phyloP scores from a whole-genome alignment of 2,797 vertebrate genomes.

The Sebastes minor region DNA sequence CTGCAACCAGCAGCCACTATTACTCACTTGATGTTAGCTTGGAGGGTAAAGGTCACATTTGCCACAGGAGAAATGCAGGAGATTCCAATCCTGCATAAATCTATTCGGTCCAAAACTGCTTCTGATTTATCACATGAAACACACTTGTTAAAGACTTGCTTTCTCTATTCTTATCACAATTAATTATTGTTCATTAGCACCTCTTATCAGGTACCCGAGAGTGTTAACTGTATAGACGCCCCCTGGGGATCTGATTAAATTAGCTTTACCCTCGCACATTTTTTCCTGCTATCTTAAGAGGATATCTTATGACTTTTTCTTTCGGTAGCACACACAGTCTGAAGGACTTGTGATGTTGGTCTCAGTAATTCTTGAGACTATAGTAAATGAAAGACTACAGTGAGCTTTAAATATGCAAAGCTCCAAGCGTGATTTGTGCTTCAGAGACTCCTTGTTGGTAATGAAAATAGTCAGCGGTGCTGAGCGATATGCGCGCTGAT shows the following conservation, averaged over 20 bases:
- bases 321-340: neutral
- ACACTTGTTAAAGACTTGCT: neutral
- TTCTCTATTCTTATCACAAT: slow-evolving; percentile 25
- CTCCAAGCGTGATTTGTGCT: slow-evolving; percentile 35
- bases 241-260: slow-evolving; percentile 36
- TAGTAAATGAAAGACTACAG: slow-evolving; percentile 11
- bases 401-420: slow-evolving; percentile 38
- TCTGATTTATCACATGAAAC: slow-evolving; percentile 12
- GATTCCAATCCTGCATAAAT: neutral
- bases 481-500: slow-evolving; percentile 41
- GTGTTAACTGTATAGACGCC: slow-evolving; percentile 12
- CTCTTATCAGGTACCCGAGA: slow-evolving; percentile 8
- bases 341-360: neutral
- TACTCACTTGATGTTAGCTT: slow-evolving; percentile 2
- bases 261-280: slow-evolving; percentile 9
- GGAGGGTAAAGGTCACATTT: slow-evolving; percentile 18
- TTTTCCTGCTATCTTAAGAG: slow-evolving; percentile 9
- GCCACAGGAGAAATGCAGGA: neutral
- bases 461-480: slow-evolving; percentile 37
- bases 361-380: slow-evolving; percentile 3
- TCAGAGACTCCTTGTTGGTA: slow-evolving; percentile 27
- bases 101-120: neutral
- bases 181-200: slow-evolving; percentile 42
- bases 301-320: neutral
- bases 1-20: slow-evolving; percentile 4